Evolutionary conservation across 2,797 vertebrate genomes (phyloP), one percentile per base, ranked within the genome.

Genomic region (Spinus pinus): DNA sequence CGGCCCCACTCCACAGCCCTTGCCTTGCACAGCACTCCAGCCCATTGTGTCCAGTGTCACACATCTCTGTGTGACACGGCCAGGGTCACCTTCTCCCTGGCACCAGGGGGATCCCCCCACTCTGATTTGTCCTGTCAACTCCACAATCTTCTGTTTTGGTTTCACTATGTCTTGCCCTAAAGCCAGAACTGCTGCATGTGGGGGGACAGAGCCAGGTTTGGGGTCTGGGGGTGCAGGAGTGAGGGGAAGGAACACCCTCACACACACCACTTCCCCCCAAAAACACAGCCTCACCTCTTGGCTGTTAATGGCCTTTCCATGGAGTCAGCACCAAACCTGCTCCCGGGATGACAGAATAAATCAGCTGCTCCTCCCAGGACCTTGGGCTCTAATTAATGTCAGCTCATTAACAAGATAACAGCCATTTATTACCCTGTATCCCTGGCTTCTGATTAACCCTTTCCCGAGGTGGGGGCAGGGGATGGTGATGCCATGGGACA

Each of bases 311-410:
- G 62, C 41, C 90, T 84, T 97, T 94, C 93, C 92, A 92, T 93
- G 60, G 72, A 96, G 90, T 89, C 79, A 73, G 77, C 51, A 33
- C 81, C 94, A 69, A 95, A 62, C 86, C 54, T 20, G 65, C 60
- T 89, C 81, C 58, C 51, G 20, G 91, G 50, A 93, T 94, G 86
- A 91, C 86, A 56, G 90, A 81, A 98, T 98, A 98, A 98, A 98
- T 98, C 98, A 98, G 81, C 80, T 81, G 71, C 74, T 96, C 95
- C 96, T 97, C 93, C 95, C 84, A 93, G 97, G 98, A 98, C 98
- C 98, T 98, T 99, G 98, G 97, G 97, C 96, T 97, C 97, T 98
- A 98, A 98, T 98, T 98, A 98, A 98, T 98, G 98, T 98, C 97
- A 87, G 97, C 98, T 98, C 98, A 98, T 99, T 99, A 98, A 97